These are phyloP conservation scores for Philopotamus ludificatus DNA, from an alignment of 1,140 invertebrate genomes.

Conservation along the genomic window DNA sequence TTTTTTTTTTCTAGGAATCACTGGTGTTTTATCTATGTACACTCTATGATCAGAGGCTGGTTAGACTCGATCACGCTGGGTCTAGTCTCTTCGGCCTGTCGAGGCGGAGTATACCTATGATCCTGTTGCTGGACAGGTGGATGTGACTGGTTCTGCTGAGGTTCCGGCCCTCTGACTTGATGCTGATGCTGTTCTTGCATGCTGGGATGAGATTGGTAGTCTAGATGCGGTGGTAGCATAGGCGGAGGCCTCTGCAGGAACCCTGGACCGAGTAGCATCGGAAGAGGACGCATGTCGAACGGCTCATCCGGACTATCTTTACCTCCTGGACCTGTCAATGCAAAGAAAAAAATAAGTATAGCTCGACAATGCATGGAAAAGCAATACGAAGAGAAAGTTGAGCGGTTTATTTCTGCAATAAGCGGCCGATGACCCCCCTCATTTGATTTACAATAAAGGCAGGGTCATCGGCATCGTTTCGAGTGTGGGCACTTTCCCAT, in stretches of 20 bases:
- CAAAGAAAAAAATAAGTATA: not conserved
- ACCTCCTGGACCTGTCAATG: constrained; percentile 46
- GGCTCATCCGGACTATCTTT: constrained; percentile 51
- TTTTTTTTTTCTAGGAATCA: constrained; percentile 23
- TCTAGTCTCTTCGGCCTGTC: constrained; percentile 64
- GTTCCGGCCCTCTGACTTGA: constrained; percentile 26
- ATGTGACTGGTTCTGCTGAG: constrained; percentile 44
- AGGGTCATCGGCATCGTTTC: not conserved
- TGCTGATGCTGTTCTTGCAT: constrained; percentile 17
- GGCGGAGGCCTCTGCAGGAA: constrained; percentile 33
- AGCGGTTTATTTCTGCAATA: no score
- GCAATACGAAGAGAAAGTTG: constrained; percentile 15
- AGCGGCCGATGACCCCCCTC: no score
- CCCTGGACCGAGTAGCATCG: constrained; percentile 40
- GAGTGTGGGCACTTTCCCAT: constrained; percentile 23
- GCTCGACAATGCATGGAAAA: no score
- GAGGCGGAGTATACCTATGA: constrained; percentile 49
- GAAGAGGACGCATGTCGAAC: constrained; percentile 46
- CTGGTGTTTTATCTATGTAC: constrained; percentile 63
- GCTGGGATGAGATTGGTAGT: constrained; percentile 30
- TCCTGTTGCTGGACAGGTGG: constrained; percentile 23
- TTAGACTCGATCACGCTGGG: constrained; percentile 82
- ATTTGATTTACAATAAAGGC: not conserved
- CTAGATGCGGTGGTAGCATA: constrained; percentile 43
- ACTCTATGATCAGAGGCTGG: constrained; percentile 84